phyloP scores from a whole-genome alignment of 1,140 invertebrate genomes.

The Drepana arcuata region DNA sequence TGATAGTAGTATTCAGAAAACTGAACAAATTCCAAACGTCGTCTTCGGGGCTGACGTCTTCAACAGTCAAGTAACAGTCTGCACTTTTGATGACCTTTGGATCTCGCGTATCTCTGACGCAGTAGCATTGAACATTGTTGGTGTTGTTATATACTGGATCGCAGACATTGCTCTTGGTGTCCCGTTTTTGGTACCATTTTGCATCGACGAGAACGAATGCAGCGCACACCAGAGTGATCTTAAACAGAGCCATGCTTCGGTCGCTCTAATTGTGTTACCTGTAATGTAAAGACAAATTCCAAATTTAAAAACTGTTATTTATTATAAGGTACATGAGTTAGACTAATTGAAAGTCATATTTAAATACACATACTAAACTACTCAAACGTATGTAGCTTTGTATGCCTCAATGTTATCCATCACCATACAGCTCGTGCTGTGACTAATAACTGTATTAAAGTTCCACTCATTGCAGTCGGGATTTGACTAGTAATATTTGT shows the following conservation, averaged over 20 bases:
- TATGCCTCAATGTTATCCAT: too few relatives aligned
- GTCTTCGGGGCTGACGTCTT: constrained; percentile 71
- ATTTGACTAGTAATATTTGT: too few relatives aligned
- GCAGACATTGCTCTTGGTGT: constrained; percentile 30
- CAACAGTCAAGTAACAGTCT: constrained; percentile 75
- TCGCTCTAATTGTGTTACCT: too few relatives aligned
- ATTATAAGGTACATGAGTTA: too few relatives aligned
- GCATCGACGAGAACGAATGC: constrained; percentile 32
- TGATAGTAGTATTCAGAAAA: constrained; percentile 75
- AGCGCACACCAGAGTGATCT: constrained; percentile 29
- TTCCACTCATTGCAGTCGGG: too few relatives aligned
- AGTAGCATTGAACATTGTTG: constrained; percentile 49
- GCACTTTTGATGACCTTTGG: constrained; percentile 28
- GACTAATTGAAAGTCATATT: too few relatives aligned
- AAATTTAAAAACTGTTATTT: too few relatives aligned
- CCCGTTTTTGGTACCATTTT: constrained; percentile 34
- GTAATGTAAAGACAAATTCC: too few relatives aligned
- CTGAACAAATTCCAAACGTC: constrained; percentile 77
- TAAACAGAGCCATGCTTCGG: constrained; percentile 43
- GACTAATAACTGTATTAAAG: too few relatives aligned
- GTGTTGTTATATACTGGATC: constrained; percentile 39
- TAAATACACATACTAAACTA: too few relatives aligned
- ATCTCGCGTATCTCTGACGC: constrained; percentile 24
- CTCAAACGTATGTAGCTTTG: too few relatives aligned
- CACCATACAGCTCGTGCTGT: too few relatives aligned